Evolutionary conservation across 2,888 invertebrate genomes (phyloP).

Genomic region (Laspeyria flexula): DNA sequence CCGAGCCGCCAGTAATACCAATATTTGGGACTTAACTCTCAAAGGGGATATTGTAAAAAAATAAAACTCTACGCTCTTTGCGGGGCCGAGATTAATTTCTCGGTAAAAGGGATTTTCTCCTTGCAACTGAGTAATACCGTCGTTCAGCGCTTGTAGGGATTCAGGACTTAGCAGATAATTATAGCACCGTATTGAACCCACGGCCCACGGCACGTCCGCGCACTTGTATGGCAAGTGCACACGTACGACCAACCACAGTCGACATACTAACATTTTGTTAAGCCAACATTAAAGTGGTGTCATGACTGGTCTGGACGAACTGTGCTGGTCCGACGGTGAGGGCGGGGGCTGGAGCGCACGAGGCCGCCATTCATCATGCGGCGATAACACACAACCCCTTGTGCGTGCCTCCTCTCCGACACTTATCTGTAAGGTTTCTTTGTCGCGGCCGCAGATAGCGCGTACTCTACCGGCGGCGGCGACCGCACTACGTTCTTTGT

Average conservation of each 20-base stretch:
- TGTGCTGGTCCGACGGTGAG: too few relatives aligned
- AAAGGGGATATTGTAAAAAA: constrained; percentile 5
- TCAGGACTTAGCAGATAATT: constrained; percentile 1
- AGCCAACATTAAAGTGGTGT: too few relatives aligned
- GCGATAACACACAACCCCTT: not conserved
- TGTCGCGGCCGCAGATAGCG: not conserved
- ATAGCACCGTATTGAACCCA: not conserved
- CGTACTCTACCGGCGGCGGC: too few relatives aligned
- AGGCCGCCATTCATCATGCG: not conserved
- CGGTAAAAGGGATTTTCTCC: constrained; percentile 1
- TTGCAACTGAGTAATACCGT: not conserved
- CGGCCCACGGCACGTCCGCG: not conserved
- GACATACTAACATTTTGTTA: too few relatives aligned
- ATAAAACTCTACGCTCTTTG: not conserved
- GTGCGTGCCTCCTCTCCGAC: not conserved
- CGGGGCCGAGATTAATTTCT: constrained; percentile 1
- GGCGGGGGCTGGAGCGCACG: too few relatives aligned
- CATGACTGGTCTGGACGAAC: too few relatives aligned
- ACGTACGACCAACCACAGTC: too few relatives aligned
- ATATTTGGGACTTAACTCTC: constrained; percentile 12
- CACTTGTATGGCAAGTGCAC: not conserved
- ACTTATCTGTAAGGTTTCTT: not conserved
- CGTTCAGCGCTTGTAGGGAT: constrained; percentile 1
- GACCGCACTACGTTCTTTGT: too few relatives aligned
- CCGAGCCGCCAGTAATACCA: constrained; percentile 1